phyloP scores from a whole-genome alignment of 2,888 invertebrate genomes.

The Allolobophora icterica region DNA sequence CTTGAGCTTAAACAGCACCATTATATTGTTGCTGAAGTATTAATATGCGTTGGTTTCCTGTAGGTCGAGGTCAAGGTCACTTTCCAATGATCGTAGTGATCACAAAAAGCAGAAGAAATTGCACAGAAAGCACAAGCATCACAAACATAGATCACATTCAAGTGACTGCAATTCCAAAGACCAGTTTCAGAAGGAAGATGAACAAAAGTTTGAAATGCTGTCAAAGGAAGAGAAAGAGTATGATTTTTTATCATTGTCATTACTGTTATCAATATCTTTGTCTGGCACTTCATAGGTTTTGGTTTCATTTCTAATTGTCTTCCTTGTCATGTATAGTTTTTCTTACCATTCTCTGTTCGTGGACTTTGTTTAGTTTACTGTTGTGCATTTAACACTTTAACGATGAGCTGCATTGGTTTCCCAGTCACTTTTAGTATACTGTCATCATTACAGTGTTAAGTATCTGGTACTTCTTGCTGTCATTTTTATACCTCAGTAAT shows the following conservation, averaged over 20 bases:
- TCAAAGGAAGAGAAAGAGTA: conserved; percentile 25
- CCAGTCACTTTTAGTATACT: no score
- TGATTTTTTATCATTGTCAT: neutral
- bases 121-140: conserved; percentile 23
- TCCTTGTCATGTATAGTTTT: neutral
- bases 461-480: no score
- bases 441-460: no score
- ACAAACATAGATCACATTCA: conserved; percentile 1
- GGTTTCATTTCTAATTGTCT: neutral
- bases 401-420: no score
- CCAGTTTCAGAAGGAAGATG: neutral
- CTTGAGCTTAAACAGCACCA: neutral
- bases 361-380: no score
- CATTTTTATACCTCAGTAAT: neutral
- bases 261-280: neutral
- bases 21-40: neutral
- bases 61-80: conserved; percentile 23
- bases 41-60: neutral
- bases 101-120: neutral
- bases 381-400: no score
- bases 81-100: neutral
- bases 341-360: neutral
- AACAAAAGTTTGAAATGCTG: neutral
- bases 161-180: neutral
- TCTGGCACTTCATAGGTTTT: neutral